phyloP scores from a whole-genome alignment of 2,797 vertebrate genomes.

The Rhabdomys pumilio region DNA sequence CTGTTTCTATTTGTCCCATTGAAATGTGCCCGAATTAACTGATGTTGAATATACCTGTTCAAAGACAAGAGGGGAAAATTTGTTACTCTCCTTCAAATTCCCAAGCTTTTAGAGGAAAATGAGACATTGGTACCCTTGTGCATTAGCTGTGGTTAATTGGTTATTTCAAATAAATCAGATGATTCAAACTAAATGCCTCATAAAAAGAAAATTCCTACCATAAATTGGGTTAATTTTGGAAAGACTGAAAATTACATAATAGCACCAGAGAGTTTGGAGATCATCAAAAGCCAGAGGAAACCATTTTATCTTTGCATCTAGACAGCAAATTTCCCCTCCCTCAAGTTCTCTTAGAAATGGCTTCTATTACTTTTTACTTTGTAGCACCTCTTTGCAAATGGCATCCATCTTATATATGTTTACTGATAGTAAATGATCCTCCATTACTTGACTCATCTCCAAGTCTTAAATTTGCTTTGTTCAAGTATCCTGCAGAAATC shows the following conservation, averaged over 20 bases:
- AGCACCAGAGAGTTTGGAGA: constrained; percentile 70
- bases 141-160: constrained; percentile 68
- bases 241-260: constrained; percentile 81
- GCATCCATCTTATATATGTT: background rate
- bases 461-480: constrained; percentile 30
- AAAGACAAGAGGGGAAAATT: background rate
- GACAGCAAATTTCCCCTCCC: background rate
- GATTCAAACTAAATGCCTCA: constrained; percentile 76
- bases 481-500: background rate
- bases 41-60: background rate
- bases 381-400: background rate
- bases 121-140: constrained; percentile 70
- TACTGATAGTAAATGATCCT: background rate
- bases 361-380: background rate
- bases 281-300: background rate
- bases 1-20: background rate
- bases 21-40: background rate
- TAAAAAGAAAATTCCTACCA: constrained; percentile 76
- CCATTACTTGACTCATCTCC: background rate
- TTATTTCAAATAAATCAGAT: constrained; percentile 73
- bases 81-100: constrained; percentile 66
- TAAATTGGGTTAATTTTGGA: constrained; percentile 71
- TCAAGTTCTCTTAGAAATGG: background rate
- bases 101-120: constrained; percentile 53
- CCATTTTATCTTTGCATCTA: background rate